A percentile compares a stretch with the other conserved stretches of the same genome.
Conservation (phyloP, 2,888 invertebrate species). For the Synergus gifuensis region DNA sequence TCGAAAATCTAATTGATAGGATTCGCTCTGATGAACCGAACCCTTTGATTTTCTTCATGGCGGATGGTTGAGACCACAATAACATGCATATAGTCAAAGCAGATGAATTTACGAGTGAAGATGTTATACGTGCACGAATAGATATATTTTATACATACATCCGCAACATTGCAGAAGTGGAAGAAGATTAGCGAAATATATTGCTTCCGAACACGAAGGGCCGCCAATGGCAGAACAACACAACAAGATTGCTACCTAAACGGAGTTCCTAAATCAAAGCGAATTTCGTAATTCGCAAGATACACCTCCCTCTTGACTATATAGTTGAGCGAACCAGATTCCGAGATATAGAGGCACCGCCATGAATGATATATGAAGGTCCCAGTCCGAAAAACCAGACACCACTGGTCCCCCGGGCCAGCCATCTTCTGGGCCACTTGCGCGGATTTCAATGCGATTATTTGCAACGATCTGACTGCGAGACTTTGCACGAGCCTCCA, state of each 20-base stretch:
- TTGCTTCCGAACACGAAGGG: constrained; percentile 51
- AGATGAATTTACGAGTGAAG: constrained; percentile 54
- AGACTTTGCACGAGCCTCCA: constrained; percentile 37
- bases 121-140: constrained; percentile 38
- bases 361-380: constrained; percentile 54
- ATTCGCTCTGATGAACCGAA: constrained; percentile 31
- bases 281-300: constrained; percentile 20
- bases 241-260: constrained; percentile 3
- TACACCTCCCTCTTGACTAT: background rate
- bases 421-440: constrained; percentile 38
- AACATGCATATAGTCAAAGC: constrained; percentile 53
- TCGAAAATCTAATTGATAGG: constrained; percentile 2
- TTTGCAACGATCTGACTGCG: constrained; percentile 42
- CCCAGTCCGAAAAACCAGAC: constrained; percentile 34
- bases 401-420: constrained; percentile 28
- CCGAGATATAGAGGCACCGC: constrained; percentile 42
- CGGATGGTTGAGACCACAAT: background rate
- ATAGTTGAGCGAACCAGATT: constrained; percentile 18
- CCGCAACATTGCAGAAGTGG: constrained; percentile 42
- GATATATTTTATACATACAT: constrained; percentile 44
- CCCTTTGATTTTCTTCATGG: constrained; percentile 5
- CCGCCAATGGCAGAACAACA: constrained; percentile 1
- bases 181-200: constrained; percentile 51
- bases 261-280: constrained; percentile 24
- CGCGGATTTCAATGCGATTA: constrained; percentile 36